Evolutionary conservation across 2,888 invertebrate species (phyloP).

Genomic region (Drosophila nr. fundita): DNA sequence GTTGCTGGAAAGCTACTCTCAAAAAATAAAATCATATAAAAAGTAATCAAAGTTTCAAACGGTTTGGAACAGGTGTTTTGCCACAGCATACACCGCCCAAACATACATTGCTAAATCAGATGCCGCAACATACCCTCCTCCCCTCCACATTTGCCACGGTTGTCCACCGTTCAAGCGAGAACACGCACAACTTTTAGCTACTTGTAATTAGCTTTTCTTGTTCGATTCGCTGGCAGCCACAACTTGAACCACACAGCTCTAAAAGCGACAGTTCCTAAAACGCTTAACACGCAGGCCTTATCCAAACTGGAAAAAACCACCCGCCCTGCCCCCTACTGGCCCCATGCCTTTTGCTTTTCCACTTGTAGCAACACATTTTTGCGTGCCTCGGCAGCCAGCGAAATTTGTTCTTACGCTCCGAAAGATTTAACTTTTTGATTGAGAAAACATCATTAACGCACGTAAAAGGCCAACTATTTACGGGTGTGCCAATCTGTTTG

Average conservation of each 20-base stretch:
- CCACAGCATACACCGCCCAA: conserved; percentile 15
- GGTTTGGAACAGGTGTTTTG: conserved; percentile 72
- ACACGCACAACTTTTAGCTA: conserved; percentile 77
- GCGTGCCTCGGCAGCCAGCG: conserved; percentile 62
- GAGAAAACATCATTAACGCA: conserved; percentile 82
- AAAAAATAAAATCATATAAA: conserved; percentile 60
- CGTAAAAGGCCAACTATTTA: conserved; percentile 78
- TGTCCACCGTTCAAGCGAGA: conserved; percentile 60
- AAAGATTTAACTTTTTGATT: conserved; percentile 83
- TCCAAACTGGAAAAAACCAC: conserved; percentile 18
- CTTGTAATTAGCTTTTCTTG: conserved; percentile 81
- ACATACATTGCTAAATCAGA: conserved; percentile 25
- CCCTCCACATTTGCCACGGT: conserved; percentile 10
- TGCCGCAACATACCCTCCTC: not conserved
- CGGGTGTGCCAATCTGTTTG: conserved; percentile 30
- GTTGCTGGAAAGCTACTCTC: conserved; percentile 16
- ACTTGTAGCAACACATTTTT: conserved; percentile 58
- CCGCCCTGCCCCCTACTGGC: not conserved
- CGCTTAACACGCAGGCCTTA: conserved; percentile 63
- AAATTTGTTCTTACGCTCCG: conserved; percentile 69
- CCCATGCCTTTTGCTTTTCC: not conserved
- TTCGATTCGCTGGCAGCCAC: conserved; percentile 71
- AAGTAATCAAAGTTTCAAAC: conserved; percentile 77
- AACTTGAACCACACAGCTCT: conserved; percentile 38
- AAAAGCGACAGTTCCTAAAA: conserved; percentile 60